These are phyloP conservation scores for Eospalax fontanierii DNA, from an alignment of 2,797 vertebrate species.

Conservation along the genomic window DNA sequence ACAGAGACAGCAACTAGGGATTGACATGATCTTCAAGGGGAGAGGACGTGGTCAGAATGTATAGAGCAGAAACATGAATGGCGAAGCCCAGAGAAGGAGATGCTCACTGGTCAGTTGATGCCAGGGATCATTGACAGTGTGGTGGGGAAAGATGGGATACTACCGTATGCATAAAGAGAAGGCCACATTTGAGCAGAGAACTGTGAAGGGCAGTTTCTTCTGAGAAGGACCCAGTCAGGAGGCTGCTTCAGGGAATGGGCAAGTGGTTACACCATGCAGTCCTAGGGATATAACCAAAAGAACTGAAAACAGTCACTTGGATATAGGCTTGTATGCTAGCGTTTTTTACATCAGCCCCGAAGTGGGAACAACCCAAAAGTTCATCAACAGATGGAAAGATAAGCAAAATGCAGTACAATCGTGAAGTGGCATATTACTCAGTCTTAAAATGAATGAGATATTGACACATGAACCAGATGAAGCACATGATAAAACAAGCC, in stretches of 20 bases:
- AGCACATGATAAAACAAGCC: constrained; percentile 33
- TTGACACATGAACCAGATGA: background rate
- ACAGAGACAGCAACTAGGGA: background rate
- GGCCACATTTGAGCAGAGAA: background rate
- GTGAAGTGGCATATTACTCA: background rate
- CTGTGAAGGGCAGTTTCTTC: background rate
- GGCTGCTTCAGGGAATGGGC: background rate
- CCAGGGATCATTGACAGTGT: background rate
- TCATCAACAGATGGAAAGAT: background rate
- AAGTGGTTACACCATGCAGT: background rate
- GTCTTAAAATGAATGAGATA: constrained; percentile 13
- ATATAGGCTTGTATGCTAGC: background rate
- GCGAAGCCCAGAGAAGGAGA: constrained; percentile 22
- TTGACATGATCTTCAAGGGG: background rate
- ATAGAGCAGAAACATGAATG: background rate
- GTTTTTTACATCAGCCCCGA: background rate
- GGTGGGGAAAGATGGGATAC: background rate
- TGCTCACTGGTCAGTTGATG: background rate
- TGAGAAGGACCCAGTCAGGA: background rate
- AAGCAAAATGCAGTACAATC: background rate
- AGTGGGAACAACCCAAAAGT: background rate
- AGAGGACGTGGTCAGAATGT: background rate
- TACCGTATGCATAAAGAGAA: background rate
- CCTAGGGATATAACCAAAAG: background rate
- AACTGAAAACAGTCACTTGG: background rate